A percentile compares a stretch with the other conserved stretches of the same genome.
Conservation (phyloP, 1,140 invertebrate genomes). For the Drosophila malerkotliana region DNA sequence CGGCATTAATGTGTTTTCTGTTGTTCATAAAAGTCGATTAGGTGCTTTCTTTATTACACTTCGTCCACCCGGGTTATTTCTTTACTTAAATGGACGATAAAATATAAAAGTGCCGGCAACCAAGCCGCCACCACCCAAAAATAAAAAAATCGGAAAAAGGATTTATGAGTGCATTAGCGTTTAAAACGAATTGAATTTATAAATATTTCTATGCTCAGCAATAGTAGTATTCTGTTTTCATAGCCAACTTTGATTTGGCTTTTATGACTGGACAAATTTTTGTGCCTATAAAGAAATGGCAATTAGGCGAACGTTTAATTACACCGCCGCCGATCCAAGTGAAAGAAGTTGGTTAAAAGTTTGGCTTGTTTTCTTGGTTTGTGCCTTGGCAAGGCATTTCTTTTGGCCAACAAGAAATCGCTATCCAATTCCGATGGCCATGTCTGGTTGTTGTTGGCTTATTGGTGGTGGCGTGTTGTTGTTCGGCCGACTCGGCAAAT, state of each 20-base stretch:
- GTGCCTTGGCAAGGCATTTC: constrained; percentile 5
- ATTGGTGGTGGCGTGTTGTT: constrained; percentile 76
- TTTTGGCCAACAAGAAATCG: constrained; percentile 34
- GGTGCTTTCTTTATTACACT: constrained; percentile 51
- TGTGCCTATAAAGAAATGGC: constrained; percentile 56
- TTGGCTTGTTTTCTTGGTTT: background rate
- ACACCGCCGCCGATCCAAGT: constrained; percentile 20
- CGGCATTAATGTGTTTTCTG: constrained; percentile 44
- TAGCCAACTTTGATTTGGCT: constrained; percentile 16
- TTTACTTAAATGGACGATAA: constrained; percentile 48
- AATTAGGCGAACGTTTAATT: constrained; percentile 74
- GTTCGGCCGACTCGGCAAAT: constrained; percentile 73
- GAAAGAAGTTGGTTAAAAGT: constrained; percentile 28
- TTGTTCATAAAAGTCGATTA: constrained; percentile 57
- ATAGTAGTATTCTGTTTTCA: background rate
- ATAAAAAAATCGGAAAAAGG: constrained; percentile 27
- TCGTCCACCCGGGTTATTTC: constrained; percentile 24
- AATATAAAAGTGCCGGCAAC: constrained; percentile 35
- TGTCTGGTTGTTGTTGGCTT: constrained; percentile 49
- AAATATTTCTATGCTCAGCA: constrained; percentile 31
- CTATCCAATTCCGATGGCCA: constrained; percentile 43
- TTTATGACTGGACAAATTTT: constrained; percentile 73
- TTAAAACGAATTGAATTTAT: constrained; percentile 57
- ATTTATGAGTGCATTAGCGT: constrained; percentile 73
- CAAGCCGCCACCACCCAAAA: constrained; percentile 34